Evolutionary conservation across 2,797 vertebrate genomes (phyloP).

Genomic region (Poecilia picta): DNA sequence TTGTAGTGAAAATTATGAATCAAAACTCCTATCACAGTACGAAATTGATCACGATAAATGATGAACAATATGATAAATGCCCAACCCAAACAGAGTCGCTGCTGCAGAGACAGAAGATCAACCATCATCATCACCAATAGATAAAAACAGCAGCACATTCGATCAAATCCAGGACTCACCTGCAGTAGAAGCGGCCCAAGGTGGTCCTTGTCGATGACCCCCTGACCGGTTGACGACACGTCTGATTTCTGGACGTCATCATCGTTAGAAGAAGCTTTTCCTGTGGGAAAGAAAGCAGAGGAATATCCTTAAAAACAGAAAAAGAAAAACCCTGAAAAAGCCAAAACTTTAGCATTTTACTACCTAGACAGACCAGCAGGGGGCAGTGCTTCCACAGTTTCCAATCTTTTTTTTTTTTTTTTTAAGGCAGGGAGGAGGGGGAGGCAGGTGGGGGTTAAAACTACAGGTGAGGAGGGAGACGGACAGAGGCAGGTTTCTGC

Average conservation of each 20-base stretch:
- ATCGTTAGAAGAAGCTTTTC: slow-evolving; percentile 88
- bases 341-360: slow-evolving; percentile 36
- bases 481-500: slow-evolving; percentile 60
- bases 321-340: slow-evolving; percentile 46
- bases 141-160: neutral
- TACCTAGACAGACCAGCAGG: slow-evolving; percentile 67
- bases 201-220: slow-evolving; percentile 95
- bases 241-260: slow-evolving; percentile 96
- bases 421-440: neutral
- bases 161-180: slow-evolving; percentile 72
- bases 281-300: slow-evolving; percentile 61
- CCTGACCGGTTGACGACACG: slow-evolving; percentile 95
- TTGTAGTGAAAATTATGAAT: no score
- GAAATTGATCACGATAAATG: no score
- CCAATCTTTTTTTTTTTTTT: slow-evolving; percentile 14
- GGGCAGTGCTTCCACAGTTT: slow-evolving; percentile 75
- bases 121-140: slow-evolving; percentile 10
- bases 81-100: slow-evolving; percentile 79
- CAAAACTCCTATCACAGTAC: no score
- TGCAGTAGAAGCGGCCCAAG: slow-evolving; percentile 92
- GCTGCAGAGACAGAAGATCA: slow-evolving; percentile 7
- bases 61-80: no score
- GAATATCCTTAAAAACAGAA: slow-evolving; percentile 31
- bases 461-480: slow-evolving; percentile 73
- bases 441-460: slow-evolving; percentile 33